Evolutionary conservation across 2,888 invertebrate species (phyloP).

Genomic region (Nezara viridula): DNA sequence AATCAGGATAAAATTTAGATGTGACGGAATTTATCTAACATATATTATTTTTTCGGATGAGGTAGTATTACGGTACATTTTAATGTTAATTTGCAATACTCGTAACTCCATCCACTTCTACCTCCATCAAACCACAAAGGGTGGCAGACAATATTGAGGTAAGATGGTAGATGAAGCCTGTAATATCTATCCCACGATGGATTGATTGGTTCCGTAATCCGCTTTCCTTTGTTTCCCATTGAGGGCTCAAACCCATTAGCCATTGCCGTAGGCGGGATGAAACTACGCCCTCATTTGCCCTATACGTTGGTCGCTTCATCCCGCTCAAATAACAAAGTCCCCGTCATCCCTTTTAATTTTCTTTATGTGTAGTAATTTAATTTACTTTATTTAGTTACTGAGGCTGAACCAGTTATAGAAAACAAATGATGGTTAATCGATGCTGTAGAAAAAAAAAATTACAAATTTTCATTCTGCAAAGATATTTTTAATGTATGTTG

Average conservation of each 20-base stretch:
- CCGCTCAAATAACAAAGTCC: background rate
- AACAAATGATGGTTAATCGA: background rate
- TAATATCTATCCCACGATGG: background rate
- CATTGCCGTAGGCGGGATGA: background rate
- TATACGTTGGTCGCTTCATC: background rate
- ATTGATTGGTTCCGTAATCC: background rate
- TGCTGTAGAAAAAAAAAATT: too few relatives aligned
- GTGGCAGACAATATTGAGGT: background rate
- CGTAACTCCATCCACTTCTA: background rate
- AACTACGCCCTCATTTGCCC: background rate
- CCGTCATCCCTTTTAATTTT: background rate
- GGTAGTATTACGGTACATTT: too few relatives aligned
- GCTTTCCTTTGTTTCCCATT: slow-evolving; percentile 9
- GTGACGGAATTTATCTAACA: too few relatives aligned
- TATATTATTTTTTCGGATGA: too few relatives aligned
- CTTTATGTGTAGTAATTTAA: background rate
- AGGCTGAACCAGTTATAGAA: background rate
- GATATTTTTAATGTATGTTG: too few relatives aligned
- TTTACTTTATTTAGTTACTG: background rate
- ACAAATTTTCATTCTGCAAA: too few relatives aligned
- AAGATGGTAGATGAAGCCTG: background rate
- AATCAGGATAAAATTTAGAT: too few relatives aligned
- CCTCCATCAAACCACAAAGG: background rate
- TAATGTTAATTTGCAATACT: background rate
- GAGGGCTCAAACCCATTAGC: background rate